Evolutionary conservation across 2,113 vertebrate genomes (phyloP).

Genomic region (Pavo muticus): DNA sequence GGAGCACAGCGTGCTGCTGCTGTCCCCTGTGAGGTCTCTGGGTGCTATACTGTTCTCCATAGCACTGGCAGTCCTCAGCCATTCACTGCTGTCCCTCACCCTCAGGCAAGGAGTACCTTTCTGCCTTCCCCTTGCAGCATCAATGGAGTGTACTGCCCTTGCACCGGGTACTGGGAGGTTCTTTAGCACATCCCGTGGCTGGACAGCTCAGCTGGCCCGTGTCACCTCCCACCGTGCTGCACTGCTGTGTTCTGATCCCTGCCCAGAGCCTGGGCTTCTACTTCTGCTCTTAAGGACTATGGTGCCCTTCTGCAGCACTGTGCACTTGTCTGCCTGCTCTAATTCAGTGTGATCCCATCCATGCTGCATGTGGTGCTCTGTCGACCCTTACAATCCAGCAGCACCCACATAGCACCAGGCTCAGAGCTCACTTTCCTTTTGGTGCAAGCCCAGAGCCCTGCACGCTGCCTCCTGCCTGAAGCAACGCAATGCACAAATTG

Average conservation of each 20-base stretch:
- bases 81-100: too few relatives aligned
- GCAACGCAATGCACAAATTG: fast-evolving
- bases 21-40: neutral
- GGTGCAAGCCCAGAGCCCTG: fast-evolving
- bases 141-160: fast-evolving
- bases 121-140: neutral
- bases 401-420: fast-evolving
- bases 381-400: neutral
- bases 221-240: too few relatives aligned
- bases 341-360: fast-evolving
- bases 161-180: neutral
- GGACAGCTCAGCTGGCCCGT: fast-evolving
- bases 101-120: neutral
- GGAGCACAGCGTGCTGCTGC: neutral
- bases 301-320: neutral
- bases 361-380: fast-evolving
- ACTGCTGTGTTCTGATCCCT: fast-evolving
- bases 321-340: neutral
- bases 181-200: neutral
- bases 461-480: neutral
- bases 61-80: too few relatives aligned
- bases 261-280: neutral
- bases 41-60: neutral
- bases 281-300: fast-evolving
- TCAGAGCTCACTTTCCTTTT: fast-evolving